These are phyloP conservation scores for Cetonia aurata DNA, from an alignment of 2,888 invertebrate genomes.

Conservation along the genomic window DNA sequence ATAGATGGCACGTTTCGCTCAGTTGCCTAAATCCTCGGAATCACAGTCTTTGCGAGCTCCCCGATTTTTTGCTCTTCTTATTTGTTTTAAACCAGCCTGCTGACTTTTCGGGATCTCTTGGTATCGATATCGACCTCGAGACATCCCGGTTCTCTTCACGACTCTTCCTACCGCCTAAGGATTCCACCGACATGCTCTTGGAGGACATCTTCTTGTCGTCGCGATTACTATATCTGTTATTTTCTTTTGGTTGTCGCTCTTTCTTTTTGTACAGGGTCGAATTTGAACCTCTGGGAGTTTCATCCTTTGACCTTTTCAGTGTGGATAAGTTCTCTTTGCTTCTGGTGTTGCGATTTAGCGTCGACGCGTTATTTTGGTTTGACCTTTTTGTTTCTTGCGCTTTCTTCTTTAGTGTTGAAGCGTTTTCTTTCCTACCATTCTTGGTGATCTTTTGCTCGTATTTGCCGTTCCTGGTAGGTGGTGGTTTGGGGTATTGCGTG, in stretches of 20 bases:
- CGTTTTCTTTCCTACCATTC: constrained; percentile 61
- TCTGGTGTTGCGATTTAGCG: constrained; percentile 67
- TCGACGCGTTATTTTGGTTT: constrained; percentile 59
- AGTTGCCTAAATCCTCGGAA: constrained; percentile 34
- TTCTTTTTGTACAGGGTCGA: constrained; percentile 65
- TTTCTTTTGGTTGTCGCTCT: constrained; percentile 67
- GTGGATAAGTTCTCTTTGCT: constrained; percentile 64
- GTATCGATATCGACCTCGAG: constrained; percentile 79
- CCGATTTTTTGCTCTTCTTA: constrained; percentile 67
- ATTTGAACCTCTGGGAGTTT: constrained; percentile 58
- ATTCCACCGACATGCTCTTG: constrained; percentile 75
- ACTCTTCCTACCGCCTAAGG: constrained; percentile 67
- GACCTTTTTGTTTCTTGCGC: constrained; percentile 66
- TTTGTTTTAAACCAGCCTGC: constrained; percentile 80
- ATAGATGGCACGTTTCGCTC: constrained; percentile 44
- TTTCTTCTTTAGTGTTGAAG: constrained; percentile 66
- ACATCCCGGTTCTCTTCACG: constrained; percentile 66
- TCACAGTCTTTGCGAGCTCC: constrained; percentile 61
- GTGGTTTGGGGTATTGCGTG: constrained; percentile 73
- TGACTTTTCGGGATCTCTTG: constrained; percentile 78
- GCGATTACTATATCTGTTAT: constrained; percentile 61
- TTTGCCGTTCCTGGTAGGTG: constrained; percentile 65
- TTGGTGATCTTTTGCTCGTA: constrained; percentile 61
- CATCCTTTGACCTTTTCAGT: constrained; percentile 60
- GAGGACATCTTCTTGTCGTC: constrained; percentile 63